Percentiles rank a stretch among this genome's conserved stretches.
phyloP scores from a whole-genome alignment of 1,140 invertebrate genomes.

The Grapholita molesta region DNA sequence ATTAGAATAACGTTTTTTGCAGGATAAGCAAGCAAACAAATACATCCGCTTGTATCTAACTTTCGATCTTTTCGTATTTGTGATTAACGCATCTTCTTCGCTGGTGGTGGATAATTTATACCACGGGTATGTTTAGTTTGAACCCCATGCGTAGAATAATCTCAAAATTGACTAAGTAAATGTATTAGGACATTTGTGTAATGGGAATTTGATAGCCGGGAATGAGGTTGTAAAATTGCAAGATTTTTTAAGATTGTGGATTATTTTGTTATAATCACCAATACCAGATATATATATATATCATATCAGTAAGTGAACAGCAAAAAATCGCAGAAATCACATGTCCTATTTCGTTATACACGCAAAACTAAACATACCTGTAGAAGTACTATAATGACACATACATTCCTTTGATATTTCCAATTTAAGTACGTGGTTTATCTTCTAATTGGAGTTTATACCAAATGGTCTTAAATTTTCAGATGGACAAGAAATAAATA shows the following conservation, averaged over 20 bases:
- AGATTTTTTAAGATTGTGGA: no score
- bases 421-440: background rate
- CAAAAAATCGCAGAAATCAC: background rate
- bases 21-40: background rate
- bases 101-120: background rate
- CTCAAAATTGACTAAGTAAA: background rate
- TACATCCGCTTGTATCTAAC: background rate
- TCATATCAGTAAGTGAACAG: no score
- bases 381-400: background rate
- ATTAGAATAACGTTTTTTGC: background rate
- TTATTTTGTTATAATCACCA: no score
- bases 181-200: no score
- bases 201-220: no score
- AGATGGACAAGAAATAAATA: background rate
- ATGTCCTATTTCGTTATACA: background rate
- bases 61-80: background rate
- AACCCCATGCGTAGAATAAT: background rate
- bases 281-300: no score
- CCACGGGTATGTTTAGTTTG: slow-evolving; percentile 5
- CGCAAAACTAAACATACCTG: background rate
- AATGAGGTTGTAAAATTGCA: no score
- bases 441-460: background rate
- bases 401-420: slow-evolving; percentile 6
- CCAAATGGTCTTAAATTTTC: background rate
- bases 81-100: background rate